Base-by-base conservation (phyloP, 2,888 invertebrate genomes). In the Eristalis pertinax region DNA sequence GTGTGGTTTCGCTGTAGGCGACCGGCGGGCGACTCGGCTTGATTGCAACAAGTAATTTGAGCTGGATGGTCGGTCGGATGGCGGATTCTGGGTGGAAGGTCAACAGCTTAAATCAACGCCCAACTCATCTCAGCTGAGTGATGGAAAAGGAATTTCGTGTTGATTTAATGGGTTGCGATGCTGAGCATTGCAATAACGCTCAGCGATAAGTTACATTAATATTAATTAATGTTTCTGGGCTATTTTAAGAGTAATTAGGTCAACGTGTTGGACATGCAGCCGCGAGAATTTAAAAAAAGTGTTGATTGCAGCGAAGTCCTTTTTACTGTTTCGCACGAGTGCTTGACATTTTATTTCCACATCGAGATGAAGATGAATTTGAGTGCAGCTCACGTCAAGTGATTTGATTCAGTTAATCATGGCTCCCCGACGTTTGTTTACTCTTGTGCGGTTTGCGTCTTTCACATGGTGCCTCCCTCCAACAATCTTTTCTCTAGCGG, bases 31-130 rank as follows among this genome's bases (percentile, higher is more conserved):
- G 50, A 19, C 43, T n/a, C 50, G 56, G 41, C 50, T 41, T 22
- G 29, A 41, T 70, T 82, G 82, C 85, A 86, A 82, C 85, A 86
- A 86, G 85, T 86, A 78, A 82, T 86, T 85, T 77, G 58, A 68
- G 72, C 81, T 85, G 7, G 32, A 41, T 75, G 68, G n/a, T 0
- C 43, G n/a, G 5, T 7, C 4, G n/a, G 43, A 19, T 19, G 43
- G 15, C n/a, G 43, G 43, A 43, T 43, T 43, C n/a, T 15, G 43
- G 43, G 15, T 50, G 50, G 50, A 50, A 50, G 50, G 50, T 50
- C 50, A 50, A 50, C 50, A 68, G 41, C 72, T 60, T 32, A 58
- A 72, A 64, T 67, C 68, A 79, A 58, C 58, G 29, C 50, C 10
- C 19, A 62, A 24, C 60, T 62, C 60, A 62, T 69, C 63, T 85